Percentiles rank a stretch among this genome's conserved stretches.
phyloP scores from a whole-genome alignment of 2,113 vertebrate species.

The Zosterops pallidus region DNA sequence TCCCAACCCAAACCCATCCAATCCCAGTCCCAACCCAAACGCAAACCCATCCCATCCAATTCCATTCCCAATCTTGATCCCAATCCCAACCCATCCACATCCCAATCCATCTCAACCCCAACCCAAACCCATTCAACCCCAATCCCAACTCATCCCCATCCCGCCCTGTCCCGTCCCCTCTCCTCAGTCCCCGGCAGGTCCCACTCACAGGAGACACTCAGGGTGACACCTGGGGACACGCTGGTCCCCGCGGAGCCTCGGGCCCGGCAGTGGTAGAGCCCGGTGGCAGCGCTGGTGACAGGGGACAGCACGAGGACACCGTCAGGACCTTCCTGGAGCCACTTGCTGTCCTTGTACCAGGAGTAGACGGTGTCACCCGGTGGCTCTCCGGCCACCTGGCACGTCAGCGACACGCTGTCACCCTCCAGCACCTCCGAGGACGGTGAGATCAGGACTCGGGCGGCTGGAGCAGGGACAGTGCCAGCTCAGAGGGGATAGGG shows the following conservation, averaged over 20 bases:
- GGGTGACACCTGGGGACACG: background rate
- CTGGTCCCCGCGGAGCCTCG: background rate
- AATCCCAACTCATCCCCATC: too few species aligned
- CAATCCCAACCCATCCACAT: too few species aligned
- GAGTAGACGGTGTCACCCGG: background rate
- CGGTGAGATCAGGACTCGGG: background rate
- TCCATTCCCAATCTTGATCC: too few species aligned
- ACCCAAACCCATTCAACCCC: too few species aligned
- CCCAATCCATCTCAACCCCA: too few species aligned
- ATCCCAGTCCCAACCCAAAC: too few species aligned
- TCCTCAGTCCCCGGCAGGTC: rapidly evolving
- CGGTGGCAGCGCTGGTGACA: slow-evolving; percentile 25
- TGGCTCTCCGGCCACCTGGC: background rate
- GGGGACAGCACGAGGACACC: background rate
- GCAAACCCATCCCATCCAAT: too few species aligned
- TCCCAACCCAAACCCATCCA: too few species aligned
- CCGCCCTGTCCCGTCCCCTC: background rate
- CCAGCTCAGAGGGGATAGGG: background rate
- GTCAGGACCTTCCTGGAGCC: background rate
- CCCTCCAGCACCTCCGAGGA: slow-evolving; percentile 46
- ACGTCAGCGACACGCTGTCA: background rate
- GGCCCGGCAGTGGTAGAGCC: slow-evolving; percentile 69
- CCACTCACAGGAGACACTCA: slow-evolving; percentile 65
- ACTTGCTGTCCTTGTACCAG: slow-evolving; percentile 55
- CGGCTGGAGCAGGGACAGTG: background rate